phyloP scores from a whole-genome alignment of 2,888 invertebrate species.

The Drosophila meridiana region DNA sequence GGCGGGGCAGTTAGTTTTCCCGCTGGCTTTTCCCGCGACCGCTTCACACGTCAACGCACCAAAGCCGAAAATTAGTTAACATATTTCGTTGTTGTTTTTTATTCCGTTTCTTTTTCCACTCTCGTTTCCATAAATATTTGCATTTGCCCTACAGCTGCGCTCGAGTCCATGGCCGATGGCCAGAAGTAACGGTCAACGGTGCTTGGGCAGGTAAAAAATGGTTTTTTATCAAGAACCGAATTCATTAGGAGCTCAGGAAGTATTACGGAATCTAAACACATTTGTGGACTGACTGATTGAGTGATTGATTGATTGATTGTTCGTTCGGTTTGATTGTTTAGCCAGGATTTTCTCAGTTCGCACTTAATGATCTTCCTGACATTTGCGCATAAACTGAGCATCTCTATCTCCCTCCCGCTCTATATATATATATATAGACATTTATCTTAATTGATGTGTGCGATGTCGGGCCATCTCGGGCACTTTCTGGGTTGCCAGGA shows the following conservation, averaged over 20 bases:
- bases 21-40: constrained; percentile 11
- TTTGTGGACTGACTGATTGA: constrained; percentile 35
- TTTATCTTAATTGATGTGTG: constrained; percentile 69
- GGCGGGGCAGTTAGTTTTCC: constrained; percentile 21
- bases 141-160: constrained; percentile 65
- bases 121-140: constrained; percentile 56
- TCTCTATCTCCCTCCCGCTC: background rate
- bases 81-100: constrained; percentile 28
- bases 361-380: constrained; percentile 8
- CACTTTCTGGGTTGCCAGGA: constrained; percentile 16
- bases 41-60: constrained; percentile 79
- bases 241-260: constrained; percentile 28
- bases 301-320: constrained; percentile 55
- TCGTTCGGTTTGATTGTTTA: constrained; percentile 14
- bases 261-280: constrained; percentile 11
- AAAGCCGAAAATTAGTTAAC: constrained; percentile 79
- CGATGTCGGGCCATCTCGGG: constrained; percentile 2
- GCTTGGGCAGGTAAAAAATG: constrained; percentile 6
- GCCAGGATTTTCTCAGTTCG: constrained; percentile 11
- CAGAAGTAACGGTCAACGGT: constrained; percentile 5
- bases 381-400: constrained; percentile 15
- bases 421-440: constrained; percentile 38
- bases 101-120: constrained; percentile 28
- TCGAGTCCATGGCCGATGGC: constrained; percentile 59
- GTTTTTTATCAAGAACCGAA: background rate